Evolutionary conservation across 2,797 vertebrate species (phyloP).

Genomic region (Dendrocincla tyrannina): DNA sequence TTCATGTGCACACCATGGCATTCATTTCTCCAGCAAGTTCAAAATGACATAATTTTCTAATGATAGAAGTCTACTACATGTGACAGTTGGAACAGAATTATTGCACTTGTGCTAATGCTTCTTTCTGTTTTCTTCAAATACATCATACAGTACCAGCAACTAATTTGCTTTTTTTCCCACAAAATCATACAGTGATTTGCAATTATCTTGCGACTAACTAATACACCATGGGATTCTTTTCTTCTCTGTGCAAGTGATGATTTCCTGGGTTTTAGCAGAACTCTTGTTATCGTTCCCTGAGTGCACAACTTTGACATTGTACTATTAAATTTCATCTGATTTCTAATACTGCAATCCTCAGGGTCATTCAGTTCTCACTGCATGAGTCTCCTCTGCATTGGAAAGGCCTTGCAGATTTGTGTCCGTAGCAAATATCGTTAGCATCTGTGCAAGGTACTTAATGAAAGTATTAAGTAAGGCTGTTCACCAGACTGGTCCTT

Average conservation of each 20-base stretch:
- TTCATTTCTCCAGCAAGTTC: background rate
- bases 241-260: background rate
- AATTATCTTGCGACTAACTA: constrained; percentile 1
- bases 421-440: background rate
- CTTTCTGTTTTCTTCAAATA: constrained; percentile 5
- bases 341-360: background rate
- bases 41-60: background rate
- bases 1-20: background rate
- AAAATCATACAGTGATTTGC: background rate
- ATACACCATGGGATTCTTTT: background rate
- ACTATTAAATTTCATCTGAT: background rate
- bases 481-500: background rate
- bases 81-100: background rate
- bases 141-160: background rate
- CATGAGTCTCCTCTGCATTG: background rate
- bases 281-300: background rate
- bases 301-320: background rate
- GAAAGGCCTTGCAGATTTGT: background rate
- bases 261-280: background rate
- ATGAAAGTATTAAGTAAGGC: constrained; percentile 11
- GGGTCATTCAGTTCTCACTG: background rate
- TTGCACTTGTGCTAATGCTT: background rate
- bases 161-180: background rate
- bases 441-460: background rate
- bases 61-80: background rate